Evolutionary conservation across 2,797 vertebrate genomes (phyloP).

Genomic region (Pangasius djambal): DNA sequence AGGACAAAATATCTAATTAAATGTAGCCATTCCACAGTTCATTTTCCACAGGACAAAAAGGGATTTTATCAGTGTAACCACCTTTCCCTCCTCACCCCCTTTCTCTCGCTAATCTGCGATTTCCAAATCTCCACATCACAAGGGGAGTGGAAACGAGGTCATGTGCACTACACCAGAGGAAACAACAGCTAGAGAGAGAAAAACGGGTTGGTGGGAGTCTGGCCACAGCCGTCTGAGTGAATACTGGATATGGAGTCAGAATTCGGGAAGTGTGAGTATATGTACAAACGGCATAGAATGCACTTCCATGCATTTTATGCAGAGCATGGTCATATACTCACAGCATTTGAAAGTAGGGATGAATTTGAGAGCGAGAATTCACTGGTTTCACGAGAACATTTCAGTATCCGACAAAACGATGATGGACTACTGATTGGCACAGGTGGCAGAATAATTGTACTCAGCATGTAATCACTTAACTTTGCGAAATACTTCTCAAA

Average conservation of each 20-base stretch:
- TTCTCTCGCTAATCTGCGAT: slow-evolving; percentile 71
- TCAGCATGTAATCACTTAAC: not conserved
- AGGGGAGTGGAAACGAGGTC: slow-evolving; percentile 75
- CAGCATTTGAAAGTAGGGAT: not conserved
- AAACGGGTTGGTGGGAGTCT: slow-evolving; percentile 15
- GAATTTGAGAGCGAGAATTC: not conserved
- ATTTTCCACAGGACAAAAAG: slow-evolving; percentile 32
- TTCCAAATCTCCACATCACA: slow-evolving; percentile 71
- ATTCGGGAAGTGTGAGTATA: not conserved
- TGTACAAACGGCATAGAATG: not conserved
- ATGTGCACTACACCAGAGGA: slow-evolving; percentile 60
- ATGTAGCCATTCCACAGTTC: not conserved
- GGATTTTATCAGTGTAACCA: slow-evolving; percentile 35
- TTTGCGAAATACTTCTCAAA: not conserved
- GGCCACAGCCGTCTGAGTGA: not conserved
- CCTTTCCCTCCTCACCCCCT: slow-evolving; percentile 55
- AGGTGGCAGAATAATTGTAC: not conserved
- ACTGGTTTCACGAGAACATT: not conserved
- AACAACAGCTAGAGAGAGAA: slow-evolving; percentile 53
- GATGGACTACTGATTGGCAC: not conserved
- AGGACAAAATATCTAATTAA: not conserved
- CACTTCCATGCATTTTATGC: not conserved
- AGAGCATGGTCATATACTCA: not conserved
- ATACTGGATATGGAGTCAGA: not conserved
- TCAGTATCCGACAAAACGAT: not conserved